A percentile compares a stretch with the other conserved stretches of the same genome.
Conservation (phyloP, 2,888 invertebrate species). For the Eupithecia inturbata region DNA sequence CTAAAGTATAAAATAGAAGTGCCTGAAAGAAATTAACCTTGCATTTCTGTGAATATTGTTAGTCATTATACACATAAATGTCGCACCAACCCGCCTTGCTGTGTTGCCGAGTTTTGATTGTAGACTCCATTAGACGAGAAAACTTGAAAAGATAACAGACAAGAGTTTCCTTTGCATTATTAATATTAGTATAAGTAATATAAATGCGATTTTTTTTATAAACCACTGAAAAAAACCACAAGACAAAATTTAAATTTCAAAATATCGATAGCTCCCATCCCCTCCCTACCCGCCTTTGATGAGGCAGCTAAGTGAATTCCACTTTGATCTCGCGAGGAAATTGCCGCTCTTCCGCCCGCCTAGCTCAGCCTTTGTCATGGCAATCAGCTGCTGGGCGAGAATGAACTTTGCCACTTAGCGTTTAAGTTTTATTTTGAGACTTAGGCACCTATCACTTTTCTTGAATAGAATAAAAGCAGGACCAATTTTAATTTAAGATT, state of each 20-base stretch:
- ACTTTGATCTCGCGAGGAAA: slow-evolving; percentile 75
- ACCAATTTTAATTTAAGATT: not conserved
- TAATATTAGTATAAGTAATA: too few relatives aligned
- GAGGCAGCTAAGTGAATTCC: slow-evolving; percentile 76
- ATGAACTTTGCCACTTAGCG: slow-evolving; percentile 9
- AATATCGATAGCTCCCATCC: slow-evolving; percentile 42
- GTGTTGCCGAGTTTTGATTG: too few relatives aligned
- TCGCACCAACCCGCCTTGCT: too few relatives aligned
- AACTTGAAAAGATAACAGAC: too few relatives aligned
- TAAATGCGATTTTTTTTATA: too few relatives aligned
- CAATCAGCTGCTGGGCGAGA: slow-evolving; percentile 3
- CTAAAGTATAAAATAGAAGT: too few relatives aligned
- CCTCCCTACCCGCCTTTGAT: slow-evolving; percentile 68
- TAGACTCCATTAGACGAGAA: too few relatives aligned
- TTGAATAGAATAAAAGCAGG: not conserved
- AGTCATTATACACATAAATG: too few relatives aligned
- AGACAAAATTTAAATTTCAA: not conserved
- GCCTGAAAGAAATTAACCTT: too few relatives aligned
- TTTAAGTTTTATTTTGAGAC: not conserved
- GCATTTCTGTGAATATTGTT: too few relatives aligned
- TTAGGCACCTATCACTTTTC: not conserved
- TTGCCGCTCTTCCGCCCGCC: slow-evolving; percentile 60
- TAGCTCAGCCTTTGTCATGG: slow-evolving; percentile 33
- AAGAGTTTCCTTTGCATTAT: too few relatives aligned
- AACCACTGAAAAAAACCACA: too few relatives aligned